Evolutionary conservation across 2,888 invertebrate genomes (phyloP), one percentile per base, ranked within the genome.

Genomic region (Tridacna crocea): DNA sequence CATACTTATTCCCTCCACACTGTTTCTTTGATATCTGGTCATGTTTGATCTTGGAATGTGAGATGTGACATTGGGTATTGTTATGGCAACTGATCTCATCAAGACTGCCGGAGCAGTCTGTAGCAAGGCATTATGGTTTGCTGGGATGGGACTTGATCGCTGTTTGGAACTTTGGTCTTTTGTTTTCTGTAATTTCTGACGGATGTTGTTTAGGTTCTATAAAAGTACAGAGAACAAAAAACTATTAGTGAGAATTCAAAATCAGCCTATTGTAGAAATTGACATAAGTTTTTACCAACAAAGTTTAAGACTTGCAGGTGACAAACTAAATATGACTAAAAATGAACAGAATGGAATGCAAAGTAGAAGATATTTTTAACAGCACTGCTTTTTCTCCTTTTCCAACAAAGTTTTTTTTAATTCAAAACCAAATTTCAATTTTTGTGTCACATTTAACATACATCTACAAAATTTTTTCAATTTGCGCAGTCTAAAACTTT

Each of bases 1-100:
- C 94, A 97, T 97, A 94, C 97, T 98, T 26, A 97, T 96, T 27
- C 97, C 97, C 94, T 98, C 98, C 19, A 97, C 97, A 65, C 97
- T 97, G 87, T 96, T 97, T 77, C 97, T 95, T 93, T 97, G 97
- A 79, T 97, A 96, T 91, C 97, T 95, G 24, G 93, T 95, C 87
- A 91, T 88, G 17, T 19, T 65, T 88, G 88, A 79, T 92, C 95
- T 95, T 87, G 96, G 96, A 92, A 96, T 96, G 93, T 95, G 95
- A 47, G 89, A 66, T 88, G 93, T 92, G 81, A 96, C 95, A 47
- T 47, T 70, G 82, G 95, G 83, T 95, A 95, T 94, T 95, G 95
- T 89, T 95, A 94, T 80, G 79, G 84, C 65, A 22, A 48, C 70
- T 79, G 81, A 70, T 79, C 82, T 80, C 88, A 89, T 80, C 82